Conservation (phyloP, 2,888 invertebrate species). For the Melipona beecheii region DNA sequence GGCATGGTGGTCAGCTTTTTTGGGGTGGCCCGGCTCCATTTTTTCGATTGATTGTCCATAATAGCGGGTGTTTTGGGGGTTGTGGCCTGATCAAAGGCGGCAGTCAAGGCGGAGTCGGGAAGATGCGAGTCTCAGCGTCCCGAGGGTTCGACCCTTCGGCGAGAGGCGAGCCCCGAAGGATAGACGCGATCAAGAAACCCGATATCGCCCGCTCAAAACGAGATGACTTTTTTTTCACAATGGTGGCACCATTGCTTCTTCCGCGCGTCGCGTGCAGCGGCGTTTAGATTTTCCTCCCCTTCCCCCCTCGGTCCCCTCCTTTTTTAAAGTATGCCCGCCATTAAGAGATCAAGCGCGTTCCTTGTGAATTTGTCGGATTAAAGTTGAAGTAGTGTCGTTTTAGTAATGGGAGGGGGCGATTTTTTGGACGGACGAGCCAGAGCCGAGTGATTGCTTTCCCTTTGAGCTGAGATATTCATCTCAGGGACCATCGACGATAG, state of each 20-base stretch:
- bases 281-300: slow-evolving; percentile 24
- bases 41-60: slow-evolving; percentile 83
- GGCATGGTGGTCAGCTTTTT: slow-evolving; percentile 51
- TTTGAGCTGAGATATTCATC: not conserved
- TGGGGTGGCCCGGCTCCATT: slow-evolving; percentile 67
- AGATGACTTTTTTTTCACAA: slow-evolving; percentile 80
- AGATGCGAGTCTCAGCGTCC: slow-evolving; percentile 81
- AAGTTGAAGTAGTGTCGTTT: not conserved
- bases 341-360: slow-evolving; percentile 39
- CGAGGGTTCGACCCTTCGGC: slow-evolving; percentile 80
- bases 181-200: slow-evolving; percentile 83
- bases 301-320: accelerated
- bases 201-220: slow-evolving; percentile 80
- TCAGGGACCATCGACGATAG: no score
- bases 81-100: slow-evolving; percentile 80
- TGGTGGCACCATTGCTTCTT: slow-evolving; percentile 68
- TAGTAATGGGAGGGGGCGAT: not conserved
- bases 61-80: slow-evolving; percentile 80
- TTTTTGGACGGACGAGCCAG: not conserved
- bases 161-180: slow-evolving; percentile 52
- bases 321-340: slow-evolving; percentile 40
- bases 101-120: slow-evolving; percentile 80
- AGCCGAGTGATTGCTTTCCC: no score
- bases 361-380: not conserved
- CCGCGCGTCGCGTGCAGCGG: not conserved